phyloP scores from a whole-genome alignment of 2,113 vertebrate genomes.

The Herpailurus yagouaroundi region DNA sequence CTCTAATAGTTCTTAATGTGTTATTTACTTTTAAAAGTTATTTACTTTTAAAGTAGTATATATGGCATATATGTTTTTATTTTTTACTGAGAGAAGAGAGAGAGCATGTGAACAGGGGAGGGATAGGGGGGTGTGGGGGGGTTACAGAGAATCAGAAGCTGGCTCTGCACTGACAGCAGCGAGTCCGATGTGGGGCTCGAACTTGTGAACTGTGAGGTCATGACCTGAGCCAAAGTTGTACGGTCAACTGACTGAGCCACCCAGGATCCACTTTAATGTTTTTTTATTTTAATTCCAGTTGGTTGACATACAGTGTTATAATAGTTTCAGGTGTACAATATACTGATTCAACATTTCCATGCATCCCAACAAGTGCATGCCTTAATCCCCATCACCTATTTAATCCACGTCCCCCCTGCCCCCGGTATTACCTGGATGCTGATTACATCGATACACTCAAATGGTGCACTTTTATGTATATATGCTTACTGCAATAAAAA shows the following conservation, averaged over 20 bases:
- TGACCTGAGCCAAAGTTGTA: neutral
- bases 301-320: neutral
- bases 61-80: neutral
- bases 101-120: neutral
- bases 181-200: neutral
- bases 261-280: neutral
- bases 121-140: too few relatives aligned
- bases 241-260: neutral
- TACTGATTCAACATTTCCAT: neutral
- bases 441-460: neutral
- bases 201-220: neutral
- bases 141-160: neutral
- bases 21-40: neutral
- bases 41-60: neutral
- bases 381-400: neutral
- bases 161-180: neutral
- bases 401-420: neutral
- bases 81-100: neutral
- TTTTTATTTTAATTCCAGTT: neutral
- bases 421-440: neutral
- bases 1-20: neutral
- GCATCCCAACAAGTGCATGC: neutral
- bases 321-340: neutral
- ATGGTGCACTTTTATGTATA: neutral
- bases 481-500: conserved; percentile 13